Conservation (phyloP, 2,797 vertebrate species). For the Otus scops region DNA sequence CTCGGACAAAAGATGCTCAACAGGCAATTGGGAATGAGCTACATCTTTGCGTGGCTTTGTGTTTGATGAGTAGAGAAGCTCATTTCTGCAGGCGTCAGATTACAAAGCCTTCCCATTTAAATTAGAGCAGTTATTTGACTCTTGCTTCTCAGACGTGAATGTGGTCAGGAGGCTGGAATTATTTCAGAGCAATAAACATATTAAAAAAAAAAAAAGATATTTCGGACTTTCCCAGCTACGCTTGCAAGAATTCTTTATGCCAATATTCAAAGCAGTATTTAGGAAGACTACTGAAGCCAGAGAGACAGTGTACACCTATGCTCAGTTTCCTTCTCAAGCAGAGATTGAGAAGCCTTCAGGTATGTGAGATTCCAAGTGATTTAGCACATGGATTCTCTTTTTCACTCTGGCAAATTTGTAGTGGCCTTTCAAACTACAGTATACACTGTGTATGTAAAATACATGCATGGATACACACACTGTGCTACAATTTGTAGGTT, state of each 20-base stretch:
- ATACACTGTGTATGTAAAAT: fast-evolving
- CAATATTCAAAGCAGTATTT: slow-evolving; percentile 5
- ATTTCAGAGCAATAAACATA: slow-evolving; percentile 44
- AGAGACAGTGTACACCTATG: not conserved
- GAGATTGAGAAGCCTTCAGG: fast-evolving
- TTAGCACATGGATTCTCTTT: not conserved
- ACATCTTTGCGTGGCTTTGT: not conserved
- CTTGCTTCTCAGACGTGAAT: not conserved
- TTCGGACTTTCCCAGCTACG: not conserved
- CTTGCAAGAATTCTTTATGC: not conserved
- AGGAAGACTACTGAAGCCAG: not conserved
- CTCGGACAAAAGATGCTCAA: not conserved
- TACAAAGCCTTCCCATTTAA: slow-evolving; percentile 35
- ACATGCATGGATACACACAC: fast-evolving
- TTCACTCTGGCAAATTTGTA: not conserved
- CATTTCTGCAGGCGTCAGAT: not conserved
- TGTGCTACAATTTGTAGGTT: no score
- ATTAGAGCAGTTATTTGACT: slow-evolving; percentile 44
- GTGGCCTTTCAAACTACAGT: not conserved
- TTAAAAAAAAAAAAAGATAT: not conserved
- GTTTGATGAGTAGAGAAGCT: not conserved
- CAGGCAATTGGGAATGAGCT: not conserved
- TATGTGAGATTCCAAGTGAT: not conserved
- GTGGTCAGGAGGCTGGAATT: slow-evolving; percentile 24
- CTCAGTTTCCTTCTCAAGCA: not conserved